Evolutionary conservation across 2,888 invertebrate species (phyloP).

Genomic region (Pachymerium ferrugineum): DNA sequence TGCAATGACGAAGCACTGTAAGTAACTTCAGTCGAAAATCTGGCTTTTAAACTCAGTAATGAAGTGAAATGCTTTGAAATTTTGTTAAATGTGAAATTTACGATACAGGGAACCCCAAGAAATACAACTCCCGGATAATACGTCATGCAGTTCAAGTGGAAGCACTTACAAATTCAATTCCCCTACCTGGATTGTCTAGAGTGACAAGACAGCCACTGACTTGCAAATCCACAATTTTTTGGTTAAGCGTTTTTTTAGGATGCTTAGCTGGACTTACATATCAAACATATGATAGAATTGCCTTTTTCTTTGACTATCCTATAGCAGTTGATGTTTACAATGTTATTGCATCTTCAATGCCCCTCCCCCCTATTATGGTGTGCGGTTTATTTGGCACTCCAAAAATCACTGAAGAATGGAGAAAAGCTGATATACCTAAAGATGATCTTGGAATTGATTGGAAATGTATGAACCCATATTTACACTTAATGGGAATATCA

Average conservation of each 20-base stretch:
- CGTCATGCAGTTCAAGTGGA: too few species aligned
- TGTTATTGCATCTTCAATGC: background rate
- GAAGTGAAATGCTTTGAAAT: too few species aligned
- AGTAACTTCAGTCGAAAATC: too few species aligned
- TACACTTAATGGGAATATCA: background rate
- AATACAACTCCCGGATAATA: too few species aligned
- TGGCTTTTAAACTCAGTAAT: too few species aligned
- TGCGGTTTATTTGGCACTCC: background rate
- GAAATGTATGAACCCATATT: background rate
- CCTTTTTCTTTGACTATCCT: background rate
- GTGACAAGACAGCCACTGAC: too few species aligned
- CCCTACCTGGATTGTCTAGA: too few species aligned
- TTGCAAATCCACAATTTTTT: background rate
- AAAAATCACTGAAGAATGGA: background rate
- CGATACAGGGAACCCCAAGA: too few species aligned
- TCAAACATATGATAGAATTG: background rate
- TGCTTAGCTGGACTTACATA: background rate
- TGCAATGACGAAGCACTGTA: too few species aligned
- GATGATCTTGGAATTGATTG: background rate
- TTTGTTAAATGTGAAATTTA: too few species aligned
- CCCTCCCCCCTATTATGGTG: background rate
- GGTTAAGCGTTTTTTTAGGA: background rate
- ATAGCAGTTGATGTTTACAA: background rate
- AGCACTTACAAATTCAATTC: too few species aligned
- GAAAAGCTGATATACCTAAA: background rate